Base-by-base conservation (phyloP, 2,113 vertebrate genomes). In the Eudorcas thomsonii region DNA sequence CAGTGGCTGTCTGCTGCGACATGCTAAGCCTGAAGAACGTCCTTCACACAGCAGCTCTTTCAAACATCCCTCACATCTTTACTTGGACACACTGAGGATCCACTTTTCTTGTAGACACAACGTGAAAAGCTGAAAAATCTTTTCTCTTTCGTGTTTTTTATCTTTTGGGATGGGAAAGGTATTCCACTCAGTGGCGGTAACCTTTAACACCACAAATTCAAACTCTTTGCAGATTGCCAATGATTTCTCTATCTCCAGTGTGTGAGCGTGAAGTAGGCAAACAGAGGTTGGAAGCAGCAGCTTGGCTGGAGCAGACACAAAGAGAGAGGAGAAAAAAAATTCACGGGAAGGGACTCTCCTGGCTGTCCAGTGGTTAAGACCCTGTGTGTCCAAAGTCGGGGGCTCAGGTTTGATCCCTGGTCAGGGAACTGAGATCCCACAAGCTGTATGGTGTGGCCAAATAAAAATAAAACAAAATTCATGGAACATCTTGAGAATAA, bases 51-150 rank as follows among this genome's bases (percentile, higher is more conserved):
- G 45, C 64, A 21, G 90, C 67, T 95, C 95, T 94, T 89, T 82
- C 13, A 23, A 4, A 5, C 8, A 0, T 25, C 30, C 77, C 43
- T 62, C 85, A 93, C 59, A 11, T 67, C 93, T 93, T 78, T 26
- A 85, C 92, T 52, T 50, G 23, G 91, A 91, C 88, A 94, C 88
- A 74, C 25, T 26, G 30, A 96, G 62, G 92, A 98, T 92, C 96
- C 84, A 95, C 74, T 45, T 85, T 85, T 93, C 83, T 96, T 95
- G 60, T 4, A 78, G 87, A 92, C 26, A 80, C 52, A 55, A 83
- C 0, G 0, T 96, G 77, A 96, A 78, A 96, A 94, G 85, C 36
- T 0, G 85, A 54, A 81, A 67, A 67, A 81, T n/a, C 91, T 92
- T 94, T 90, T 67, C 21, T 71, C 85, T 91, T 91, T 91, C 60